Conservation (phyloP, 1,140 invertebrate genomes). For the Amphibalanus amphitrite region DNA sequence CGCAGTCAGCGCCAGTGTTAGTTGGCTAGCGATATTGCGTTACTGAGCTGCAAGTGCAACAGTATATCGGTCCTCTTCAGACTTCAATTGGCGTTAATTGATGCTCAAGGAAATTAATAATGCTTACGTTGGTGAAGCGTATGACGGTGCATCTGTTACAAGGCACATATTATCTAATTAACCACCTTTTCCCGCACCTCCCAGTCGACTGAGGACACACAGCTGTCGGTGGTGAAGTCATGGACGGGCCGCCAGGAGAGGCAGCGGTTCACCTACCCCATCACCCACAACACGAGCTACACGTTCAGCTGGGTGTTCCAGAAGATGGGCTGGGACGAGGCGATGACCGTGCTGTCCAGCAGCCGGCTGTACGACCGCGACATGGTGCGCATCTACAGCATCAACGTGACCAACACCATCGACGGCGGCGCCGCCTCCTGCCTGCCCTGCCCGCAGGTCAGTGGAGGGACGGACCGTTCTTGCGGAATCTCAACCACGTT, state of each 20-base stretch:
- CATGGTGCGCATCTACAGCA: constrained; percentile 34
- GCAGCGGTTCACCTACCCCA: constrained; percentile 25
- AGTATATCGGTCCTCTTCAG: too few relatives aligned
- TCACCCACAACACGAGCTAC: constrained; percentile 31
- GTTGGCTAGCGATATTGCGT: too few relatives aligned
- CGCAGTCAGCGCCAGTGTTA: too few relatives aligned
- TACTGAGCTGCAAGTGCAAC: too few relatives aligned
- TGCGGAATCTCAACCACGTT: too few relatives aligned
- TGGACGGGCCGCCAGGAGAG: constrained; percentile 28
- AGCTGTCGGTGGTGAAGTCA: constrained; percentile 26
- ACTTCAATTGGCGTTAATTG: too few relatives aligned
- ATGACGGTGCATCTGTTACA: too few relatives aligned
- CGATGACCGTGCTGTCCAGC: constrained; percentile 7
- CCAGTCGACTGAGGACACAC: constrained; percentile 26
- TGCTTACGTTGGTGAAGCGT: too few relatives aligned
- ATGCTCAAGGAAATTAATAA: too few relatives aligned
- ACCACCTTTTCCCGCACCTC: background rate
- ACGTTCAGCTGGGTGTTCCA: constrained; percentile 40
- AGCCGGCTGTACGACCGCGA: constrained; percentile 21
- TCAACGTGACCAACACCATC: constrained; percentile 42
- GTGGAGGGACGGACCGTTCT: too few relatives aligned
- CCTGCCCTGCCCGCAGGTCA: constrained; percentile 32
- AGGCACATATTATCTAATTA: too few relatives aligned
- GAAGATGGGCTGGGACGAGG: constrained; percentile 26
- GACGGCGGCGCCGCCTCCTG: constrained; percentile 36